Conservation (phyloP, 2,113 vertebrate genomes). For the Colaptes auratus region DNA sequence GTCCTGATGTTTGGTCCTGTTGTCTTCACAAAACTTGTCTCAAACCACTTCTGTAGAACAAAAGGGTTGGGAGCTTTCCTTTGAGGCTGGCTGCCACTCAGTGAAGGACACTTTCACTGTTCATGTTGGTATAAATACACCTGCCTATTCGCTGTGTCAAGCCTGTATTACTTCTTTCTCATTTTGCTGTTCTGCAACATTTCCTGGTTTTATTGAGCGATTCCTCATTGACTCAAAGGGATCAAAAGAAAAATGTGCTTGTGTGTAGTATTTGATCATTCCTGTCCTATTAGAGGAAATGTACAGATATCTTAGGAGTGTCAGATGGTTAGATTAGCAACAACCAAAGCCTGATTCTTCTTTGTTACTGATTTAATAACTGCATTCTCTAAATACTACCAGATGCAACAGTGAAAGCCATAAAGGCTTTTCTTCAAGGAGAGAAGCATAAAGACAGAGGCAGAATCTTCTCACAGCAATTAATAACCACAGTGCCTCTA, state of each 20-base stretch:
- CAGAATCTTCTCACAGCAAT: neutral
- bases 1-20: neutral
- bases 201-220: neutral
- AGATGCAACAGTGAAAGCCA: neutral
- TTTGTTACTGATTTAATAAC: neutral
- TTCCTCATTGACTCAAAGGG: neutral
- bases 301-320: neutral
- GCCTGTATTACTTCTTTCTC: neutral
- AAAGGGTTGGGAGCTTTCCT: neutral
- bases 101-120: accelerated
- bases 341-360: neutral
- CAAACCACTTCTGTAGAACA: neutral
- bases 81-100: neutral
- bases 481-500: accelerated
- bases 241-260: neutral
- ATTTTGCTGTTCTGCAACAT: neutral
- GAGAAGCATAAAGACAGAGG: neutral
- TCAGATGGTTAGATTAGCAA: neutral
- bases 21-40: neutral
- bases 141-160: neutral
- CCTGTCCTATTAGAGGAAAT: neutral
- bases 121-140: neutral
- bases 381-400: neutral
- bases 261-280: neutral
- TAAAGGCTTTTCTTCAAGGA: neutral